A percentile compares a stretch with the other conserved stretches of the same genome.
These are phyloP conservation scores for Perccottus glenii DNA, from an alignment of 2,113 vertebrate species.

Conservation along the genomic window DNA sequence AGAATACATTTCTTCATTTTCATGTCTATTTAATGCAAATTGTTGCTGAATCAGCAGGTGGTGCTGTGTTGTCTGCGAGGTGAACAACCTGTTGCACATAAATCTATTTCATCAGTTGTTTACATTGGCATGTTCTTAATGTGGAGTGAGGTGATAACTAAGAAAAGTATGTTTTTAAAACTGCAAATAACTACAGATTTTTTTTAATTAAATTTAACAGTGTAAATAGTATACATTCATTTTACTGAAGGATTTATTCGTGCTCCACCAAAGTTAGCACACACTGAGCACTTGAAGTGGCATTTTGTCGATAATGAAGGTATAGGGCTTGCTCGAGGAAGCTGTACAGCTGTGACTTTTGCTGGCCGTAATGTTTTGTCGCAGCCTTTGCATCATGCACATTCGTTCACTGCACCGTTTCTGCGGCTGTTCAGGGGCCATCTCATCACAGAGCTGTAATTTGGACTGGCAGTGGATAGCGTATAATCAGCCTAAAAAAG, in stretches of 20 bases:
- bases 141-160: no score
- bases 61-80: constrained; percentile 20
- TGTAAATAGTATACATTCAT: no score
- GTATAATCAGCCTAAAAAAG: constrained; percentile 79
- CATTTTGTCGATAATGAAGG: constrained; percentile 24
- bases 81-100: background rate
- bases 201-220: no score
- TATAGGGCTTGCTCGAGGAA: constrained; percentile 23
- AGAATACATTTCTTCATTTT: background rate
- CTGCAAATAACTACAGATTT: no score
- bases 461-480: constrained; percentile 75
- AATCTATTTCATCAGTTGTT: background rate
- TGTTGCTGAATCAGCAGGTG: constrained; percentile 10
- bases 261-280: background rate
- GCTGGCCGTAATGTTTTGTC: constrained; percentile 37
- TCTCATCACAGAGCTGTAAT: constrained; percentile 78
- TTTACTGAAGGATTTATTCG: background rate
- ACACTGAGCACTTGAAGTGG: background rate
- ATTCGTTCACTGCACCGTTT: constrained; percentile 43
- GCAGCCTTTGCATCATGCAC: constrained; percentile 39
- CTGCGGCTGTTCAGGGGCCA: constrained; percentile 53
- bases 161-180: no score
- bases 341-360: constrained; percentile 48
- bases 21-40: background rate
- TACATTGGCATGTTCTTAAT: no score